phyloP scores from a whole-genome alignment of 2,113 vertebrate genomes.

The Menura novaehollandiae region DNA sequence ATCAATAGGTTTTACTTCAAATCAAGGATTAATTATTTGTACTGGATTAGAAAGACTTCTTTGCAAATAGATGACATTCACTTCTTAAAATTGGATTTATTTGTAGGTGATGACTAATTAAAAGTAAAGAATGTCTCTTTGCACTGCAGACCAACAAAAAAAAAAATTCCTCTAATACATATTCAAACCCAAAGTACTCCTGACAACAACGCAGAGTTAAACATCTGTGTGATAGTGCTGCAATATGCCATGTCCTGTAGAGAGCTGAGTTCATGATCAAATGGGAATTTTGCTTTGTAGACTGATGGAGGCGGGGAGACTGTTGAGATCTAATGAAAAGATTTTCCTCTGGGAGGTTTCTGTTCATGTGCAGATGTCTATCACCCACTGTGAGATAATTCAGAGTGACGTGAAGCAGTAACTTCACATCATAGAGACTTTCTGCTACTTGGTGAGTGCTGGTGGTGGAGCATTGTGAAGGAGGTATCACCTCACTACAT shows the following conservation, averaged over 20 bases:
- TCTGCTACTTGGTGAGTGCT: neutral
- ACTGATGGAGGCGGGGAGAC: neutral
- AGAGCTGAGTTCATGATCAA: neutral
- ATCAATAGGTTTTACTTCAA: slow-evolving; percentile 28
- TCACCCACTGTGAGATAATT: neutral
- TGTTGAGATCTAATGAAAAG: slow-evolving; percentile 19
- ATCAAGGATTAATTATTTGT: slow-evolving; percentile 16
- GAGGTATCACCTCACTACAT: neutral
- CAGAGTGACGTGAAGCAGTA: neutral
- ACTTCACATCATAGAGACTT: neutral
- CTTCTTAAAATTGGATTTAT: slow-evolving; percentile 21
- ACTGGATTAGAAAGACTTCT: neutral
- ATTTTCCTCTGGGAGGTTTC: neutral
- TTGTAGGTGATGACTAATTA: slow-evolving; percentile 15
- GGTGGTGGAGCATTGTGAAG: neutral
- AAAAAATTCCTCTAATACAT: neutral
- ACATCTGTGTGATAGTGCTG: neutral
- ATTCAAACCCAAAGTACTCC: neutral
- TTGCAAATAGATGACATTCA: slow-evolving; percentile 12
- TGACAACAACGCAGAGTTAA: neutral
- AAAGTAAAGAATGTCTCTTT: neutral
- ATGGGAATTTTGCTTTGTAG: neutral
- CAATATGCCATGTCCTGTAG: neutral
- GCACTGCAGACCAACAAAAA: neutral
- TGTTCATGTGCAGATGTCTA: neutral